These are phyloP conservation scores for Megaceryle alcyon DNA, from an alignment of 2,797 vertebrate species.

Conservation along the genomic window DNA sequence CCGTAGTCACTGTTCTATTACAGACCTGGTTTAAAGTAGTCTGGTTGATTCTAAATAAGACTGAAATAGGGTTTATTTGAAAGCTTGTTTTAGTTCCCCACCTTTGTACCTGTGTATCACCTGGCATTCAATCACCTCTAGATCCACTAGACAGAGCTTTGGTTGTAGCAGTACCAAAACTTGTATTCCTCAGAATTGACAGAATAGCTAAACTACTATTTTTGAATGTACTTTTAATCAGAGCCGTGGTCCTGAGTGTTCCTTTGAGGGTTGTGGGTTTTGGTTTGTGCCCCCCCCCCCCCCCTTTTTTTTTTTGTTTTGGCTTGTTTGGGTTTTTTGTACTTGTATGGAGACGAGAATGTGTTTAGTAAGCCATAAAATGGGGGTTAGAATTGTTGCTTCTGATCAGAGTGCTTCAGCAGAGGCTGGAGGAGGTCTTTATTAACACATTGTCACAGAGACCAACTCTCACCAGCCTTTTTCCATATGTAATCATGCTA, in stretches of 20 bases:
- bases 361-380: neutral
- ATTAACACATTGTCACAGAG: neutral
- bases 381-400: neutral
- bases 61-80: neutral
- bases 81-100: neutral
- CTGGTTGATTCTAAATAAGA: neutral
- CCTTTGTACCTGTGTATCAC: fast-evolving
- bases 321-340: neutral
- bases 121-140: neutral
- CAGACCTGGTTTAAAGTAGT: neutral
- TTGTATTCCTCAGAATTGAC: neutral
- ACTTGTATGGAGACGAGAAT: neutral
- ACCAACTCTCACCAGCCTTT: constrained; percentile 4
- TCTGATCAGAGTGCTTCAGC: neutral
- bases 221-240: neutral
- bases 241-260: neutral
- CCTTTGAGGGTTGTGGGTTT: neutral
- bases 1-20: neutral
- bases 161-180: neutral
- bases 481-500: neutral
- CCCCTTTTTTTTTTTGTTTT: no score
- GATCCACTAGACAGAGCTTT: neutral
- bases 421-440: neutral
- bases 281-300: no score
- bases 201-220: neutral